A percentile compares a stretch with the other conserved stretches of the same genome.
Conservation (phyloP, 1,140 invertebrate genomes). For the Choristoneura fumiferana region DNA sequence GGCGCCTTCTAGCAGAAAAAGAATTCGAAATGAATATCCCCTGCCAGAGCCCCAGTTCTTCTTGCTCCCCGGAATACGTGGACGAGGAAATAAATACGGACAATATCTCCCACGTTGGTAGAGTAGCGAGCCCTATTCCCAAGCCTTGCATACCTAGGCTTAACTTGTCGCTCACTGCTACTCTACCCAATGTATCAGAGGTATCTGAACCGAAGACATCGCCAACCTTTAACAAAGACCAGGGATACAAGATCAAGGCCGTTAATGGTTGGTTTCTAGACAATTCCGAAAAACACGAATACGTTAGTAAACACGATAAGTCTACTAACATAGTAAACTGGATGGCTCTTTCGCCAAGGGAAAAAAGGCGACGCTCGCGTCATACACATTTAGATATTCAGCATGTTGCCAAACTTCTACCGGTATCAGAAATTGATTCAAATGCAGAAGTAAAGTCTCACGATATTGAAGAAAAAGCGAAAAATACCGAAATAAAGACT, state of each 20-base stretch:
- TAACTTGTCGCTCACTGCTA: slow-evolving; percentile 41
- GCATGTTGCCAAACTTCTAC: too few species aligned
- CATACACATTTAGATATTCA: background rate
- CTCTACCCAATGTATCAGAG: slow-evolving; percentile 59
- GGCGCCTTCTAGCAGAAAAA: slow-evolving; percentile 37
- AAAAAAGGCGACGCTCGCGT: slow-evolving; percentile 25
- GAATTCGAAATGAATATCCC: slow-evolving; percentile 37
- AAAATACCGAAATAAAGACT: too few species aligned
- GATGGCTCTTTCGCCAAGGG: slow-evolving; percentile 43
- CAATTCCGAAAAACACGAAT: too few species aligned
- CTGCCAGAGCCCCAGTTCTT: slow-evolving; percentile 34
- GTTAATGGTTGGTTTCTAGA: slow-evolving; percentile 36
- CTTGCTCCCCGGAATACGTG: slow-evolving; percentile 35
- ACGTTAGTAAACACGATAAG: slow-evolving; percentile 10
- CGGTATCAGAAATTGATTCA: too few species aligned
- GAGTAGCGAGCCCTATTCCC: slow-evolving; percentile 46
- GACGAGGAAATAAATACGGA: slow-evolving; percentile 29
- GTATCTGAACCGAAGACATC: slow-evolving; percentile 43
- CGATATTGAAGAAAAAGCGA: too few species aligned
- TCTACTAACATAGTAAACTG: slow-evolving; percentile 34
- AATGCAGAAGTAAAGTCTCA: too few species aligned
- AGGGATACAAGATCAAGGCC: slow-evolving; percentile 28
- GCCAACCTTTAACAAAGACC: slow-evolving; percentile 20
- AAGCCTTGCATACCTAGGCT: slow-evolving; percentile 44
- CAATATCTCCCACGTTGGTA: slow-evolving; percentile 22